phyloP scores from a whole-genome alignment of 2,113 vertebrate species.

The Halcyon senegalensis region DNA sequence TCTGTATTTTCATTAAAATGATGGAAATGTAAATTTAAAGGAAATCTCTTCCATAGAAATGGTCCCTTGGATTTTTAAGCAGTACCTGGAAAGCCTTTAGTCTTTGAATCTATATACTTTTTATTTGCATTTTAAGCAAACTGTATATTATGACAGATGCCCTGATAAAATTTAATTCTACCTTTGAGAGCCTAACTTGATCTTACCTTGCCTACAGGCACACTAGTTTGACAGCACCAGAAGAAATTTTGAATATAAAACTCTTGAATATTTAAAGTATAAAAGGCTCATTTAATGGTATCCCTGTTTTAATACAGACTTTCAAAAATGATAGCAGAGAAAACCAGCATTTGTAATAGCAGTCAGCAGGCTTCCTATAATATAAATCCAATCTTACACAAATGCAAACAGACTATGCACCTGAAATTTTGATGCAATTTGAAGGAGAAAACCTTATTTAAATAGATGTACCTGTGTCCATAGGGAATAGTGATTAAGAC shows the following conservation, averaged over 20 bases:
- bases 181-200: slow-evolving; percentile 81
- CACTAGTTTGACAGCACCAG: slow-evolving; percentile 75
- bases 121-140: slow-evolving; percentile 82
- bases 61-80: slow-evolving; percentile 70
- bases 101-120: slow-evolving; percentile 72
- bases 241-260: slow-evolving; percentile 81
- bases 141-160: slow-evolving; percentile 77
- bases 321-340: slow-evolving; percentile 53
- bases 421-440: slow-evolving; percentile 56
- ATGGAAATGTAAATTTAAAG: slow-evolving; percentile 75
- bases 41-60: slow-evolving; percentile 65
- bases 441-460: slow-evolving; percentile 18
- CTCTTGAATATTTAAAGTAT: slow-evolving; percentile 81
- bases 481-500: background rate
- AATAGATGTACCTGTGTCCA: background rate
- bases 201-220: slow-evolving; percentile 82
- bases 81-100: slow-evolving; percentile 66
- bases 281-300: slow-evolving; percentile 77
- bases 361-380: slow-evolving; percentile 55
- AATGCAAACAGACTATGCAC: slow-evolving; percentile 59
- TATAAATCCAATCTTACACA: slow-evolving; percentile 52
- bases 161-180: slow-evolving; percentile 83
- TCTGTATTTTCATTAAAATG: slow-evolving; percentile 74
- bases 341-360: slow-evolving; percentile 40
- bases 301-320: slow-evolving; percentile 72